Evolutionary conservation across 2,113 vertebrate genomes (phyloP).

Genomic region (Melanerpes aurifrons): DNA sequence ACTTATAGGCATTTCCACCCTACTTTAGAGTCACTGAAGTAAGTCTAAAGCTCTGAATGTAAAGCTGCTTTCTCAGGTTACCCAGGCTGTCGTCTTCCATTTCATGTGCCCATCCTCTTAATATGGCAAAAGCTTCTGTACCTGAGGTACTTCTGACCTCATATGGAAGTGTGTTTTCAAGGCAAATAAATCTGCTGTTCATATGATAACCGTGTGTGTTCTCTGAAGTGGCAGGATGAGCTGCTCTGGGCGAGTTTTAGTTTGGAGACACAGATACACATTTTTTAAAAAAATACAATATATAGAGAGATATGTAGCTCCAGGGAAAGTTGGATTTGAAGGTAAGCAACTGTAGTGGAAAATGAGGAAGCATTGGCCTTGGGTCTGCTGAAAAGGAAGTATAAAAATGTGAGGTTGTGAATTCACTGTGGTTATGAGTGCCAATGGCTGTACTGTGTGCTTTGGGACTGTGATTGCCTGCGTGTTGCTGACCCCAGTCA

Average conservation of each 20-base stretch:
- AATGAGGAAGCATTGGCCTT: neutral
- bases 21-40: neutral
- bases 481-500: neutral
- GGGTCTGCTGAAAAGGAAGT: neutral
- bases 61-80: neutral
- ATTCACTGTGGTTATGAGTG: neutral
- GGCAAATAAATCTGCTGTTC: neutral
- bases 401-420: neutral
- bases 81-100: neutral
- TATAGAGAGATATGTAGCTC: neutral
- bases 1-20: neutral
- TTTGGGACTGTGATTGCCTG: neutral
- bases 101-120: neutral
- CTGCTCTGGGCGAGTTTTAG: neutral
- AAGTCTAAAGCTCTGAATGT: neutral
- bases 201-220: neutral
- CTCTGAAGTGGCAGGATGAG: neutral
- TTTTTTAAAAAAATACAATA: too few species aligned
- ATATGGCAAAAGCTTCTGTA: neutral
- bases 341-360: neutral
- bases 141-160: neutral
- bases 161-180: neutral
- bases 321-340: neutral
- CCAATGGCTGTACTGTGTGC: neutral
- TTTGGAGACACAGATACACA: neutral